These are phyloP conservation scores for Flexamia atlantica DNA, from an alignment of 2,888 invertebrate species.

Conservation along the genomic window DNA sequence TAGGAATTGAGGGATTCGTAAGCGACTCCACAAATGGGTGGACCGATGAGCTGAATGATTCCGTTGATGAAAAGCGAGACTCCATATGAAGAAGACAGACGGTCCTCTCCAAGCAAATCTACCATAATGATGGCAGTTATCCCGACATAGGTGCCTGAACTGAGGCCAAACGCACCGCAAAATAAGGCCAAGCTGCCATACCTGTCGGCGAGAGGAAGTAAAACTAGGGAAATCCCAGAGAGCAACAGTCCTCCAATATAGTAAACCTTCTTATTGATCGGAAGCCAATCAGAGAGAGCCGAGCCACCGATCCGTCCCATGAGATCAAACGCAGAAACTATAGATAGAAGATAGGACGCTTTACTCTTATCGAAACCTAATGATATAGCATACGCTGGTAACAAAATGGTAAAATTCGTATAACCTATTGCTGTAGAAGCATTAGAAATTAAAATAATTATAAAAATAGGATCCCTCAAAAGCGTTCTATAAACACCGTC, in stretches of 20 bases:
- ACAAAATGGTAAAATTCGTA: slow-evolving; percentile 90
- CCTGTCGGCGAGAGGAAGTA: slow-evolving; percentile 81
- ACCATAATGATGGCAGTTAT: slow-evolving; percentile 93
- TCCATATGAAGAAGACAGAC: slow-evolving; percentile 91
- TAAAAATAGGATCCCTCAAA: slow-evolving; percentile 87
- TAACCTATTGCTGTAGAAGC: slow-evolving; percentile 92
- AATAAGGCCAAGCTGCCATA: slow-evolving; percentile 83
- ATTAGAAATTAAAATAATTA: slow-evolving; percentile 90
- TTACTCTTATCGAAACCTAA: slow-evolving; percentile 84
- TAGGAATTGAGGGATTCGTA: slow-evolving; percentile 82
- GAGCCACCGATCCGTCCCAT: slow-evolving; percentile 92
- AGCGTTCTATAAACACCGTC: slow-evolving; percentile 72
- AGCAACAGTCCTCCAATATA: slow-evolving; percentile 88
- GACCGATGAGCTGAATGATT: slow-evolving; percentile 87
- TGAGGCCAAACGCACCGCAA: slow-evolving; percentile 88
- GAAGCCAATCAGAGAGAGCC: slow-evolving; percentile 86
- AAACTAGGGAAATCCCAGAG: slow-evolving; percentile 85
- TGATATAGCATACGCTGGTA: slow-evolving; percentile 86
- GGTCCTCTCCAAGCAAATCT: slow-evolving; percentile 90
- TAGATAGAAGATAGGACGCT: slow-evolving; percentile 86
- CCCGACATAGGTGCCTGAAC: slow-evolving; percentile 91
- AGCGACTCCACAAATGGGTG: slow-evolving; percentile 89
- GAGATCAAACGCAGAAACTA: slow-evolving; percentile 88
- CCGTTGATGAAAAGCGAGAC: slow-evolving; percentile 92
- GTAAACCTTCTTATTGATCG: slow-evolving; percentile 89